phyloP scores from a whole-genome alignment of 2,797 vertebrate species.

The Linurgus olivaceus region DNA sequence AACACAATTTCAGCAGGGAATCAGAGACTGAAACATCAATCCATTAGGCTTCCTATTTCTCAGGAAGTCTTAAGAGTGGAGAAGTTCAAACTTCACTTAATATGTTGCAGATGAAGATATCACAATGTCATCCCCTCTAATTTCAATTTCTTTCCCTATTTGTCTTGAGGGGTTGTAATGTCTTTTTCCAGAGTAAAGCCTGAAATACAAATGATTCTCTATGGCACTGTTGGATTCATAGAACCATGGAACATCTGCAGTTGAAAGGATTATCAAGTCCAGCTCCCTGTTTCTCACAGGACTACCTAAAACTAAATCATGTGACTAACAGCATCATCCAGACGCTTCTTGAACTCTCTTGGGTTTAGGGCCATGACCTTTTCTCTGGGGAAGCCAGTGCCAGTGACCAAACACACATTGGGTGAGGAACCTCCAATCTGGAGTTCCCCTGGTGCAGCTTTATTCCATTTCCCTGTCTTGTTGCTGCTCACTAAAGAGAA shows the following conservation, averaged over 20 bases:
- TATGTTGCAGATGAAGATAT: not conserved
- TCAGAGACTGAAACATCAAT: not conserved
- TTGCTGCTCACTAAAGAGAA: not conserved
- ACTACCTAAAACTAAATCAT: not conserved
- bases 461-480: not conserved
- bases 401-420: rapidly evolving
- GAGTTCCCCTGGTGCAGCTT: not conserved
- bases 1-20: not conserved
- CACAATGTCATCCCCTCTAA: not conserved
- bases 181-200: not conserved
- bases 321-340: not conserved
- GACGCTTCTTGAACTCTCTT: not conserved
- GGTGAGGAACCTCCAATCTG: not conserved
- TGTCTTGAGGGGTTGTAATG: not conserved
- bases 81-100: not conserved
- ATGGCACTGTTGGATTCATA: not conserved
- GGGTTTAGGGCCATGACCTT: not conserved
- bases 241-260: not conserved
- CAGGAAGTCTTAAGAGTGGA: not conserved
- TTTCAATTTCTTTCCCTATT: not conserved
- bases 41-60: not conserved
- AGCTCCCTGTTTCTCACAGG: not conserved
- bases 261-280: not conserved
- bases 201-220: not conserved
- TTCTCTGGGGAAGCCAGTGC: not conserved